These are phyloP conservation scores for Eufriesea mexicana DNA, from an alignment of 1,140 invertebrate genomes.

Conservation along the genomic window DNA sequence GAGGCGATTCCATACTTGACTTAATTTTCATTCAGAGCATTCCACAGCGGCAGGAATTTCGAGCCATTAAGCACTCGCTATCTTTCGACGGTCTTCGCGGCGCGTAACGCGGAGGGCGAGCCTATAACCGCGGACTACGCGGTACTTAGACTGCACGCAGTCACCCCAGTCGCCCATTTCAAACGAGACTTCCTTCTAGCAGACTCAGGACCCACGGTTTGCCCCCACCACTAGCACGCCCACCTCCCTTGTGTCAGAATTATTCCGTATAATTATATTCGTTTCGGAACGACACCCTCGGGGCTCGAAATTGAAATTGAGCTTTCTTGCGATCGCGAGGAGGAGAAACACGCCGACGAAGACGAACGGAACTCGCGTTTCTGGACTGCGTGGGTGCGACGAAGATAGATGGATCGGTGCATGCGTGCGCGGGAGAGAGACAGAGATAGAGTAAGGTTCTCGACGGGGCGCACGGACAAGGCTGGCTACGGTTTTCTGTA, in stretches of 20 bases:
- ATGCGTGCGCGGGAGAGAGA: not conserved
- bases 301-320: constrained; percentile 83
- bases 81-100: constrained; percentile 73
- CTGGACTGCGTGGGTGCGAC: not conserved
- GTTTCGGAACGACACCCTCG: constrained; percentile 81
- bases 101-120: constrained; percentile 69
- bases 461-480: constrained; percentile 33
- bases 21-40: constrained; percentile 81
- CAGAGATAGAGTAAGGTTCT: constrained; percentile 26
- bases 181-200: constrained; percentile 55
- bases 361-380: not conserved
- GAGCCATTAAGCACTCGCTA: constrained; percentile 80
- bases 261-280: constrained; percentile 83
- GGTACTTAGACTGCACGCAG: constrained; percentile 57
- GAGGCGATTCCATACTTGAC: constrained; percentile 69
- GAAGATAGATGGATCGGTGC: not conserved
- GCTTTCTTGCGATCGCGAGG: constrained; percentile 71
- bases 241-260: constrained; percentile 77
- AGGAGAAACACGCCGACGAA: constrained; percentile 20
- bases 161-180: constrained; percentile 43
- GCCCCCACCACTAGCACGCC: constrained; percentile 17
- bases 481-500: constrained; percentile 66
- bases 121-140: constrained; percentile 62
- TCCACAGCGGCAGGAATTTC: constrained; percentile 78
- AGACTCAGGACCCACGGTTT: constrained; percentile 32